Evolutionary conservation across 1,140 invertebrate genomes (phyloP), one percentile per base, ranked within the genome.

Genomic region (Helicorthomorpha holstii): DNA sequence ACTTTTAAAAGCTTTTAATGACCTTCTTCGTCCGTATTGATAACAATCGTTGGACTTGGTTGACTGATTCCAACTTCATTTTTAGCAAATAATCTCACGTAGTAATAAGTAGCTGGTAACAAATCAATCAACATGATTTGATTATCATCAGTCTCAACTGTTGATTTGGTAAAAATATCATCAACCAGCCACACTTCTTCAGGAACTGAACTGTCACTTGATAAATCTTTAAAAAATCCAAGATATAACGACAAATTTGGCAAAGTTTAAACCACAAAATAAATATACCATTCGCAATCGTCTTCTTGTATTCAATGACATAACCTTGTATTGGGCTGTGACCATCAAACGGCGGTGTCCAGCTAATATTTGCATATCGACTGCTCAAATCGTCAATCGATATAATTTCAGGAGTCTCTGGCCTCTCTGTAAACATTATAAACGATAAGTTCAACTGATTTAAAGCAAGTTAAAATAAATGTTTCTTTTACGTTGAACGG

Each of bases 261-360:
- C 7, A 34, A 34, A 34, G n/a, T n/a, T n/a, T n/a, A 16, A 34
- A 34, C 29, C 29, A 16, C 29, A 34, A 34, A 34, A 34, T 34
- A 16, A 34, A 7, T 16, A 16, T 34, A 34, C 29, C 7, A 16
- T 34, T 7, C 12, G 12, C 38, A 41, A 12, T 46, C 7, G 44
- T 12, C 19, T 46, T 46, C 19, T 22, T 25, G 19, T 91, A 92
- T 68, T 94, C 87, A 62, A 94, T 88, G 44, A 85, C 76, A 66
- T 93, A 97, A 63, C 82, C 78, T 56, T 82, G 86, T 54, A 97
- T 85, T 0, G 83, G 82, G n/a, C 86, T 90, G 66, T 96, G 95
- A 55, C 93, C 93, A 64, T 93, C 83, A 66, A 92, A 96, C 16
- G 91, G 90, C 49, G 85, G 81, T 24, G 82, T 82, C 92, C 93